These are phyloP conservation scores for Nemurella pictetii DNA, from an alignment of 2,888 invertebrate genomes.

Conservation along the genomic window DNA sequence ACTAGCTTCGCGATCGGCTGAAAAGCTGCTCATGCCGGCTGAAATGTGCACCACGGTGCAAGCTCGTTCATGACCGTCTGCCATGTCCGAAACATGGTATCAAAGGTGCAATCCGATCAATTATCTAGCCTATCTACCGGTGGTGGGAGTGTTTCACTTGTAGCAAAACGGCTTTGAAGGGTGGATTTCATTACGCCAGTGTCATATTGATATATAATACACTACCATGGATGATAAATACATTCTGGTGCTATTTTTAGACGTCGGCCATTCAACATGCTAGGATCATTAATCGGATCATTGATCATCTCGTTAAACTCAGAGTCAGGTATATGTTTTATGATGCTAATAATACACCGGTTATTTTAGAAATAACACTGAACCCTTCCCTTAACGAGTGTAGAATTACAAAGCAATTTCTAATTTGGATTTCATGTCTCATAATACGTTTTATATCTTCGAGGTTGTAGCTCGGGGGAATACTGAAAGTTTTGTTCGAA, in stretches of 20 bases:
- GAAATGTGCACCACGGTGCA: too few species aligned
- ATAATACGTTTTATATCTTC: too few species aligned
- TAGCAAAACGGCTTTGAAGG: not conserved
- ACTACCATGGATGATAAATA: not conserved
- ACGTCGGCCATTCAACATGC: not conserved
- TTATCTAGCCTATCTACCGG: too few species aligned
- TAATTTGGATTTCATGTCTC: not conserved
- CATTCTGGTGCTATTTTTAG: not conserved
- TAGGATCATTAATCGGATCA: not conserved
- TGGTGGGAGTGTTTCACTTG: too few species aligned
- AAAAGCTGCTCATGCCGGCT: too few species aligned
- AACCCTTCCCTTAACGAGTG: not conserved
- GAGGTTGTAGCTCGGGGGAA: too few species aligned
- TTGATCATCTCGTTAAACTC: not conserved
- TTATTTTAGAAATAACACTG: not conserved
- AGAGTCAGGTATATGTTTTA: not conserved
- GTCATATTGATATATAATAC: not conserved
- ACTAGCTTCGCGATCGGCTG: too few species aligned
- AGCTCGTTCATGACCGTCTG: too few species aligned
- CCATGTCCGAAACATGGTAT: too few species aligned
- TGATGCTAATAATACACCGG: not conserved
- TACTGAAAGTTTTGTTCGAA: not conserved
- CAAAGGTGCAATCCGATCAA: too few species aligned
- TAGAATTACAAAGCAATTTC: not conserved
- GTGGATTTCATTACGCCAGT: not conserved